Evolutionary conservation across 2,888 invertebrate species (phyloP).

Genomic region (Dolichomitus sp.): DNA sequence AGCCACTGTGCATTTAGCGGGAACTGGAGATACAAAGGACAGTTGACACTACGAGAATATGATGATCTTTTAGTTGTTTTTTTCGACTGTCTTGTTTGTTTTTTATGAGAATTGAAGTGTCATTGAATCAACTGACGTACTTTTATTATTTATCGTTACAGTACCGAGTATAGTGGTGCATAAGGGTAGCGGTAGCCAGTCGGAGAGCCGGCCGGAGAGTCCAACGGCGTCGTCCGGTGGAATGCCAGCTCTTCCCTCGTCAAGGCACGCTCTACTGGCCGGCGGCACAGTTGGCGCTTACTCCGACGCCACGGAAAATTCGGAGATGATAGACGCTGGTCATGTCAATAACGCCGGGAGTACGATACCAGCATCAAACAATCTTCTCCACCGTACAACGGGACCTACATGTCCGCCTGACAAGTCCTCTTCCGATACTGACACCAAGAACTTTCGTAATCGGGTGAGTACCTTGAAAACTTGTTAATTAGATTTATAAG

Average conservation of each 20-base stretch:
- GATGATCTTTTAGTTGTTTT: neutral
- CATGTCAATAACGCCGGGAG: slow-evolving; percentile 79
- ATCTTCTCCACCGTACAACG: slow-evolving; percentile 69
- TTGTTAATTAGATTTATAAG: neutral
- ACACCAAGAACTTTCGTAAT: slow-evolving; percentile 82
- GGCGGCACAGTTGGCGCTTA: slow-evolving; percentile 75
- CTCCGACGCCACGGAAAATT: slow-evolving; percentile 75
- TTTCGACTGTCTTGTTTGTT: neutral
- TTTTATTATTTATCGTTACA: slow-evolving; percentile 74
- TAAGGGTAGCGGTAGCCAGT: slow-evolving; percentile 80
- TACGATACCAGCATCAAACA: slow-evolving; percentile 70
- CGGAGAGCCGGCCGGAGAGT: slow-evolving; percentile 81
- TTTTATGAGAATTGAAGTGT: neutral
- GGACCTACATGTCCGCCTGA: slow-evolving; percentile 67
- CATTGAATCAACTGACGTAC: neutral
- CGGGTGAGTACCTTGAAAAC: slow-evolving; percentile 75
- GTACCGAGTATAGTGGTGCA: slow-evolving; percentile 85
- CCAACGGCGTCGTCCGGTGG: slow-evolving; percentile 80
- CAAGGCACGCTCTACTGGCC: slow-evolving; percentile 81
- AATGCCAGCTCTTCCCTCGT: slow-evolving; percentile 84
- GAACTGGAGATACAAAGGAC: neutral
- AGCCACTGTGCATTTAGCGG: too few species aligned
- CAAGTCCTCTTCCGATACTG: slow-evolving; percentile 74
- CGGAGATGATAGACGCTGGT: slow-evolving; percentile 84
- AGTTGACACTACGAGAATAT: neutral